These are phyloP conservation scores for Corydoras sp. DNA, from an alignment of 2,113 vertebrate genomes.

Conservation along the genomic window DNA sequence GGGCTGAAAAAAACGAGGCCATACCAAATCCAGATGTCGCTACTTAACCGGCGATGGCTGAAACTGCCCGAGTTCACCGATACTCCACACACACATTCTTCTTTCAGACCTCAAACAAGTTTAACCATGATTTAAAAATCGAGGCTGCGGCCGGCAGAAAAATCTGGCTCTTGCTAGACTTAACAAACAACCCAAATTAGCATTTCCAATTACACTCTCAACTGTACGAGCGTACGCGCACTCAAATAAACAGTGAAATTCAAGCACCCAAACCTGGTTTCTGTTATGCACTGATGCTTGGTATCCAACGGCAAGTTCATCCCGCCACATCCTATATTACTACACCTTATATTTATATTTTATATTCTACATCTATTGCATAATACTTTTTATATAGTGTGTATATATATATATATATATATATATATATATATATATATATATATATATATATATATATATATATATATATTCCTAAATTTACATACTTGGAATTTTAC, in stretches of 20 bases:
- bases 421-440: no score
- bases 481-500: no score
- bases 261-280: neutral
- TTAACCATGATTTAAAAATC: slow-evolving; percentile 1
- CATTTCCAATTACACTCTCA: neutral
- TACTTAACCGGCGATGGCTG: slow-evolving; percentile 1
- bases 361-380: no score
- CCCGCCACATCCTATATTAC: neutral
- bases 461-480: no score
- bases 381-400: no score
- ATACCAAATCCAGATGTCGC: slow-evolving; percentile 20
- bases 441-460: no score
- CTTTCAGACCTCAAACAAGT: slow-evolving; percentile 11
- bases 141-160: neutral
- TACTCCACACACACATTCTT: slow-evolving; percentile 5
- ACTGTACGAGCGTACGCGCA: slow-evolving; percentile 7
- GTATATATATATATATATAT: no score
- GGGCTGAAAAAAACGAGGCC: neutral
- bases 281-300: neutral
- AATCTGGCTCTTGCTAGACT: neutral
- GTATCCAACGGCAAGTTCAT: neutral
- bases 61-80: slow-evolving; percentile 8
- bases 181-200: slow-evolving; percentile 16
- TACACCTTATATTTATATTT: no score
- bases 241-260: neutral